These are phyloP conservation scores for Helicoverpa armigera DNA, from an alignment of 1,140 invertebrate genomes.

Conservation along the genomic window DNA sequence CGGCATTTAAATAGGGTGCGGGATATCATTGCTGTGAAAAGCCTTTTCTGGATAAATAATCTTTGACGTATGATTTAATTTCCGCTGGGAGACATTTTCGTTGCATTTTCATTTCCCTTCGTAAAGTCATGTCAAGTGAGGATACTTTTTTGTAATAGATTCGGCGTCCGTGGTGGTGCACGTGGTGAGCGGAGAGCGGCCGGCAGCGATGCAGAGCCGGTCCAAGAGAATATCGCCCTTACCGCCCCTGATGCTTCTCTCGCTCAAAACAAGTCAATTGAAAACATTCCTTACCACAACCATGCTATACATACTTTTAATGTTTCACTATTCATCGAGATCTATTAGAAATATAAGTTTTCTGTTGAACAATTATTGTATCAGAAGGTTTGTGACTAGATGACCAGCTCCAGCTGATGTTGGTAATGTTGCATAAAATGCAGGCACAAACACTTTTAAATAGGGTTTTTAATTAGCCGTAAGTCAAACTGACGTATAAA, in stretches of 20 bases:
- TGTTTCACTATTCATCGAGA: constrained; percentile 43
- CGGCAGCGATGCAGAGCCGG: constrained; percentile 91
- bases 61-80: constrained; percentile 53
- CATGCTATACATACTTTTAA: constrained; percentile 28
- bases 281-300: constrained; percentile 55
- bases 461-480: constrained; percentile 39
- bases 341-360: constrained; percentile 39
- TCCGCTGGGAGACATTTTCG: constrained; percentile 43
- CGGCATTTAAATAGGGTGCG: constrained; percentile 42
- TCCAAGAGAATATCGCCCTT: constrained; percentile 77
- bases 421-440: constrained; percentile 39
- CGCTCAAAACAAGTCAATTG: constrained; percentile 56
- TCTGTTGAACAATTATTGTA: constrained; percentile 49
- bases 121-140: constrained; percentile 15
- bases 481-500: constrained; percentile 62
- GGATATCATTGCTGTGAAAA: constrained; percentile 12
- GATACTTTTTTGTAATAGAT: constrained; percentile 79
- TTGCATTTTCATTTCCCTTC: constrained; percentile 53
- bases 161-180: constrained; percentile 90
- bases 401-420: constrained; percentile 53
- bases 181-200: constrained; percentile 90
- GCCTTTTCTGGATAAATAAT: constrained; percentile 48
- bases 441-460: constrained; percentile 29
- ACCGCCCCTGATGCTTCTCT: constrained; percentile 53
- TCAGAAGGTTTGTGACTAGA: constrained; percentile 59